Percentiles rank a stretch among this genome's conserved stretches.
Conservation (phyloP, 1,140 invertebrate genomes). For the Zaprionus inermis region DNA sequence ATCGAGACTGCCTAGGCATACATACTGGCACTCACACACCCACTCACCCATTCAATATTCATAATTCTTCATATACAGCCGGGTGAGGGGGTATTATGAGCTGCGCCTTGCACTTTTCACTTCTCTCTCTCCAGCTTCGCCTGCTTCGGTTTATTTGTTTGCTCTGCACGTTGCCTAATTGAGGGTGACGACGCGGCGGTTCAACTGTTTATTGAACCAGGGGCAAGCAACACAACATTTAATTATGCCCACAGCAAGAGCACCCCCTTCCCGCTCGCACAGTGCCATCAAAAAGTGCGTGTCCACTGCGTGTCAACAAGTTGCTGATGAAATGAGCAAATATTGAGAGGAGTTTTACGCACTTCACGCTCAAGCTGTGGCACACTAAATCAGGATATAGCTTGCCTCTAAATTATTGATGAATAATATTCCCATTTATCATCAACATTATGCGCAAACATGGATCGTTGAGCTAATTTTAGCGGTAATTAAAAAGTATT, state of each 20-base stretch:
- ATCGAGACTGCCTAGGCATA: conserved; percentile 37
- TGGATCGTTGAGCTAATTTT: background rate
- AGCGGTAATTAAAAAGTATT: background rate
- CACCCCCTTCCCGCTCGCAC: background rate
- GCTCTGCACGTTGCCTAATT: conserved; percentile 59
- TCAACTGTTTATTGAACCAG: conserved; percentile 55
- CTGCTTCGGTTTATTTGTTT: conserved; percentile 58
- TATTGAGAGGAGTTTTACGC: background rate
- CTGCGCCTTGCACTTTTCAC: conserved; percentile 51
- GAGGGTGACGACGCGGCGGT: conserved; percentile 65
- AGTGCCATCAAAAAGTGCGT: conserved; percentile 10
- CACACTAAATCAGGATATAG: background rate
- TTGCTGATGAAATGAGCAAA: conserved; percentile 23
- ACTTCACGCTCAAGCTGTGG: background rate
- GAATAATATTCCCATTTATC: background rate
- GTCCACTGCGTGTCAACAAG: conserved; percentile 28
- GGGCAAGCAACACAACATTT: conserved; percentile 52
- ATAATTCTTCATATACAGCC: conserved; percentile 65
- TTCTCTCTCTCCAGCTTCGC: conserved; percentile 35
- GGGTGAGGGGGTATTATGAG: conserved; percentile 26
- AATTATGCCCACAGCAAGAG: conserved; percentile 63
- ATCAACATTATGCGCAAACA: too few relatives aligned
- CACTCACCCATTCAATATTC: conserved; percentile 70
- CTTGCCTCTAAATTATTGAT: background rate
- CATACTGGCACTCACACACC: conserved; percentile 35